Evolutionary conservation across 2,113 vertebrate species (phyloP), one percentile per base, ranked within the genome.

Genomic region (Marcusenius ussheri): DNA sequence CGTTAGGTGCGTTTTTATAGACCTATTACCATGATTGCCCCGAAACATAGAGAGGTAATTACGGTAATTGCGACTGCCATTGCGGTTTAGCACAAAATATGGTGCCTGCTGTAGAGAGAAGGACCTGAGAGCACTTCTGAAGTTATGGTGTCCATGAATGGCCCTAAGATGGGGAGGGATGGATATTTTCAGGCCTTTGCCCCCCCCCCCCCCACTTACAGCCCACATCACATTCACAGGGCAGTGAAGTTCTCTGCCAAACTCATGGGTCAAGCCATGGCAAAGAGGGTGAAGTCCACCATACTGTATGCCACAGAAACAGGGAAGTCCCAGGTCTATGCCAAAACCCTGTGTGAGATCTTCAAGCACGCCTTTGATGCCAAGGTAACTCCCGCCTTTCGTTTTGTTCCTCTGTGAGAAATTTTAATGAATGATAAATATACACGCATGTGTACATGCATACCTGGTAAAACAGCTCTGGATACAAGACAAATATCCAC

Each of bases 231-330:
- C 50, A 87, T 94, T 86, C 56, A 13, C 93, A 99, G 98, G 93
- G 98, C 98, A 7, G 98, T 99, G 91, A 99, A 99, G 95, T 99
- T 99, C 94, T 99, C 98, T 0, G 97, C 98, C 89, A 99, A 99
- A 92, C 95, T 99, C 92, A 99, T 99, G 98, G 98, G 98, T 3
- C 98, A 99, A 62, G 98, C 98, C 31, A 99, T 99, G 98, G 98
- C 98, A 80, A 99, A 98, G 95, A 96, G 98, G 90, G 98, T 99
- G 89, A 99, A 99, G 92, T 98, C 98, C 0, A 99, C 98, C 92
- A 99, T 99, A 90, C 96, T 99, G 88, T 99, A 98, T 0, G 98
- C 98, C 92, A 99, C 98, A 0, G 98, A 99, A 90, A 99, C 98
- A 0, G 98, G 98, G 24, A 99, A 99, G 91, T 99, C 98, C 0